Base-by-base conservation (phyloP, 2,797 vertebrate genomes). In the Malacoraja senta region DNA sequence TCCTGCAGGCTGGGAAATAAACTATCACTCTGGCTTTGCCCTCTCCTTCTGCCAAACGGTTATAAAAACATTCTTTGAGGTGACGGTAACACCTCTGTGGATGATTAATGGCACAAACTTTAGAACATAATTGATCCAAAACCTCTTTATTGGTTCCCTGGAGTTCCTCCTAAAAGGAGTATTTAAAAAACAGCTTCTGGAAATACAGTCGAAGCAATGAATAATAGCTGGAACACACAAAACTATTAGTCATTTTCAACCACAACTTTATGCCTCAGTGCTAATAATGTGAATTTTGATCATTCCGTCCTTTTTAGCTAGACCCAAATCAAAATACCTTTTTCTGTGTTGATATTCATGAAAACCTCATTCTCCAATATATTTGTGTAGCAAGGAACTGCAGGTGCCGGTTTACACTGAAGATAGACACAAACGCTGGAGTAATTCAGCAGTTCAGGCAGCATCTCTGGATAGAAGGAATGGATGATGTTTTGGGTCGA, bases 81-180 rank as follows among this genome's bases (percentile, higher is more conserved):
- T 76, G 65, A 91, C 86, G 35, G 63, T 68, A 8, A 35, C 35
- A 91, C 12, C 90, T 19, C 71, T 1, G 8, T 29, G 29, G 26
- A 26, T 92, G 90, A 92, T 92, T 76, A 92, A 92, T 53, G 24
- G 71, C 24, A 72, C 13, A 76, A 53, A 76, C 90, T 74, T 72
- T 38, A n/a, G 90, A 53, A 92, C 72, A 76, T 92, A 76, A 92
- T 26, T 76, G 90, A 92, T 92, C 71, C 71, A 92, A 76, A n/a
- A 12, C 71, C 71, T 53, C 9, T 76, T 86, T 92, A 76, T 76
- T 92, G 72, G 68, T 8, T 76, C 90, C 90, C 90, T 76, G 29
- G 90, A 13, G 90, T 53, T 44, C 71, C 29, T 6, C 9, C 38
- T 63, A 38, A 68, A 24, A 13, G 44, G 24, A 68, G 68, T 12